Percentiles rank a stretch among this genome's conserved stretches.
phyloP scores from a whole-genome alignment of 2,888 invertebrate genomes.

The Margaritifera margaritifera region DNA sequence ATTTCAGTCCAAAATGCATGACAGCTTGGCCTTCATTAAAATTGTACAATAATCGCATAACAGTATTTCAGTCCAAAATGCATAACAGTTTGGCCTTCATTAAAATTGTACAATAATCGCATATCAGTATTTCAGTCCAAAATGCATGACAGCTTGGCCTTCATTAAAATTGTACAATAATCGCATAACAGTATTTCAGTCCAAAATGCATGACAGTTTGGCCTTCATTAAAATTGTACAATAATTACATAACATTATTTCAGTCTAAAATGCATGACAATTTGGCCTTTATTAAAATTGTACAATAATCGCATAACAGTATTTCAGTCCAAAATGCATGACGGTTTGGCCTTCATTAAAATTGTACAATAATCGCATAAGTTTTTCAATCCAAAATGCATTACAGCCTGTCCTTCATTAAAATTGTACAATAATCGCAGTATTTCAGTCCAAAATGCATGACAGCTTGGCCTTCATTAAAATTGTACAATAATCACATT shows the following conservation, averaged over 20 bases:
- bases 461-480: no score
- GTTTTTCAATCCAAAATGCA: no score
- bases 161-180: constrained; percentile 1
- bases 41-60: neutral
- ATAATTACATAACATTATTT: neutral
- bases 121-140: no score
- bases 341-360: no score
- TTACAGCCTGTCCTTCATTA: no score
- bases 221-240: constrained; percentile 1
- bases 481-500: neutral
- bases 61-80: no score
- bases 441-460: no score
- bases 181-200: no score
- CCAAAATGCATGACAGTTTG: neutral
- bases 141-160: neutral
- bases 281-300: no score
- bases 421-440: neutral
- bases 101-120: constrained; percentile 1
- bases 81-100: neutral
- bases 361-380: neutral
- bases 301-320: neutral
- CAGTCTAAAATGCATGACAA: neutral
- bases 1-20: no score
- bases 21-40: no score
- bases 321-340: no score